Conservation (phyloP, 2,888 invertebrate species). For the Yponomeuta malinellus region DNA sequence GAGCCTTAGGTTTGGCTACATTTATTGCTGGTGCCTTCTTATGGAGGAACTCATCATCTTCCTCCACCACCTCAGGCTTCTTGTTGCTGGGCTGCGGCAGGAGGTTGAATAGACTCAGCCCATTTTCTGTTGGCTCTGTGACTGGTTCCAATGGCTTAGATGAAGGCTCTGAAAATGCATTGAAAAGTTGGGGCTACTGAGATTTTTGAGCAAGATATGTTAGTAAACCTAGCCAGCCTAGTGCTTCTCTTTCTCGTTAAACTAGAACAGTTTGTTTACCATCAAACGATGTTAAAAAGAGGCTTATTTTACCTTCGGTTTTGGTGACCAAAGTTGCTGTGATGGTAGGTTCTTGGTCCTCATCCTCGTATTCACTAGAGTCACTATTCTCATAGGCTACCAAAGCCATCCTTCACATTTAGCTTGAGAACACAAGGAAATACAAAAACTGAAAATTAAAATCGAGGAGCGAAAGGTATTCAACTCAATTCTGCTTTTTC, state of each 20-base stretch:
- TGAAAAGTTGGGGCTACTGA: not conserved
- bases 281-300: too few relatives aligned
- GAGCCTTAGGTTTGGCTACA: slow-evolving; percentile 68
- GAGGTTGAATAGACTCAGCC: slow-evolving; percentile 43
- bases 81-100: slow-evolving; percentile 70
- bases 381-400: slow-evolving; percentile 79
- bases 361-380: slow-evolving; percentile 57
- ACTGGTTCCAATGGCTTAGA: not conserved
- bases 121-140: not conserved
- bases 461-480: too few relatives aligned
- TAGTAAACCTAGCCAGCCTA: too few relatives aligned
- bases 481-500: too few relatives aligned
- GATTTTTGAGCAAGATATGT: too few relatives aligned
- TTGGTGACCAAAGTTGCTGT: slow-evolving; percentile 35
- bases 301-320: slow-evolving; percentile 28
- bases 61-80: slow-evolving; percentile 58
- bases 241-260: too few relatives aligned
- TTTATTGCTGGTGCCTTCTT: slow-evolving; percentile 67
- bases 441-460: too few relatives aligned
- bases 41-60: slow-evolving; percentile 78
- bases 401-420: slow-evolving; percentile 66
- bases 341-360: slow-evolving; percentile 32
- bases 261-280: too few relatives aligned
- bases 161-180: slow-evolving; percentile 7
- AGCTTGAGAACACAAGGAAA: too few relatives aligned